These are phyloP conservation scores for Theocolax elegans DNA, from an alignment of 1,140 invertebrate species.

Conservation along the genomic window DNA sequence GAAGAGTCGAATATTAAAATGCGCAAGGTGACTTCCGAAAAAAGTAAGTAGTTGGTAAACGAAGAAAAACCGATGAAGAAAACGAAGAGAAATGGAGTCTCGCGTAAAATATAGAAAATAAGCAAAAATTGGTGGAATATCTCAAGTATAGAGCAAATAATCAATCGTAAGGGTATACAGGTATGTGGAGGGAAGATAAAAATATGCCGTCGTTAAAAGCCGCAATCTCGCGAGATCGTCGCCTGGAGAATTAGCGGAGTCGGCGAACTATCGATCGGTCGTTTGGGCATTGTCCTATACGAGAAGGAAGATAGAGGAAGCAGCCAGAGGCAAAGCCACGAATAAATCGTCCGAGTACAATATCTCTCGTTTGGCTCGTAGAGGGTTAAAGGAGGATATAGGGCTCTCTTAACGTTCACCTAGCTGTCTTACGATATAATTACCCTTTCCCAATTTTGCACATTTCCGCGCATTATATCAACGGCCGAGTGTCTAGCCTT, in stretches of 20 bases:
- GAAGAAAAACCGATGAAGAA: neutral
- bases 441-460: slow-evolving; percentile 47
- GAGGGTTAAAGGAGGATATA: neutral
- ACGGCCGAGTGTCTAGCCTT: neutral
- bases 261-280: slow-evolving; percentile 51
- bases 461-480: neutral
- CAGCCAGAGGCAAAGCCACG: slow-evolving; percentile 43
- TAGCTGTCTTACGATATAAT: slow-evolving; percentile 5
- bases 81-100: neutral
- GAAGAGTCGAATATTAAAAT: neutral
- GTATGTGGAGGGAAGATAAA: neutral
- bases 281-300: slow-evolving; percentile 40
- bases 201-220: slow-evolving; percentile 28
- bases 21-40: no score
- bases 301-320: neutral
- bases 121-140: neutral
- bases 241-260: slow-evolving; percentile 47
- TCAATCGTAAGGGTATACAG: slow-evolving; percentile 23
- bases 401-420: neutral
- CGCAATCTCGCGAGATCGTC: slow-evolving; percentile 26
- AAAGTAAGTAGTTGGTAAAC: no score
- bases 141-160: slow-evolving; percentile 12
- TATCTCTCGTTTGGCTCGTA: neutral
- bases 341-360: slow-evolving; percentile 48
- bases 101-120: neutral